A percentile compares a stretch with the other conserved stretches of the same genome.
Conservation (phyloP, 2,797 vertebrate genomes). For the Chromis chromis region DNA sequence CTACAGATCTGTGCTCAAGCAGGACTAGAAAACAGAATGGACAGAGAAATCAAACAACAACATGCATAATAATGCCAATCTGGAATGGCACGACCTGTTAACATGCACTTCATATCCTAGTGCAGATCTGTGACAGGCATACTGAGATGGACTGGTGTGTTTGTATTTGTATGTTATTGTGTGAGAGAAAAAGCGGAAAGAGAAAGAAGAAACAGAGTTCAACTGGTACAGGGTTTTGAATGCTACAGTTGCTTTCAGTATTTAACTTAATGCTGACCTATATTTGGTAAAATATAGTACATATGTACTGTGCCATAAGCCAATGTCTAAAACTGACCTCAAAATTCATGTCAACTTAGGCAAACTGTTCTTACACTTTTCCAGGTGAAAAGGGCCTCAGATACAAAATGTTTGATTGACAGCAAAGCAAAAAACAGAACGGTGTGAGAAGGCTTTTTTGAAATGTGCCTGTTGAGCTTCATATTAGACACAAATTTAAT, state of each 20-base stretch:
- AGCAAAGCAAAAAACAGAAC: no score
- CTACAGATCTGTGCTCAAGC: conserved; percentile 75
- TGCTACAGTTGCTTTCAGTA: background rate
- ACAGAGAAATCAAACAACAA: conserved; percentile 72
- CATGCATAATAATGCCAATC: conserved; percentile 80
- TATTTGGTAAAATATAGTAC: background rate
- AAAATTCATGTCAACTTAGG: background rate
- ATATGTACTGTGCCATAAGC: background rate
- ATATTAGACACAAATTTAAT: no score
- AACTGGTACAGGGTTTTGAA: conserved; percentile 12
- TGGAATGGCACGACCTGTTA: conserved; percentile 69
- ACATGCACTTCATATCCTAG: conserved; percentile 74
- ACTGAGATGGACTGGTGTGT: conserved; percentile 35
- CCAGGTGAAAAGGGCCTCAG: background rate
- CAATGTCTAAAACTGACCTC: background rate
- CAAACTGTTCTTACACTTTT: background rate
- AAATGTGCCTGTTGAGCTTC: no score
- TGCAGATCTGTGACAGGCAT: conserved; percentile 65
- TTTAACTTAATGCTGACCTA: background rate
- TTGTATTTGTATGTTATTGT: conserved; percentile 38
- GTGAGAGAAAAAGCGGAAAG: conserved; percentile 39
- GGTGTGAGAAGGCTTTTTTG: no score
- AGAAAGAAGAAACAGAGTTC: conserved; percentile 19
- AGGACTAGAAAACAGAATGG: conserved; percentile 69
- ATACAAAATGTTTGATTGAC: no score